These are phyloP conservation scores for Tympanuchus pallidicinctus DNA, from an alignment of 2,113 vertebrate species.

Conservation along the genomic window DNA sequence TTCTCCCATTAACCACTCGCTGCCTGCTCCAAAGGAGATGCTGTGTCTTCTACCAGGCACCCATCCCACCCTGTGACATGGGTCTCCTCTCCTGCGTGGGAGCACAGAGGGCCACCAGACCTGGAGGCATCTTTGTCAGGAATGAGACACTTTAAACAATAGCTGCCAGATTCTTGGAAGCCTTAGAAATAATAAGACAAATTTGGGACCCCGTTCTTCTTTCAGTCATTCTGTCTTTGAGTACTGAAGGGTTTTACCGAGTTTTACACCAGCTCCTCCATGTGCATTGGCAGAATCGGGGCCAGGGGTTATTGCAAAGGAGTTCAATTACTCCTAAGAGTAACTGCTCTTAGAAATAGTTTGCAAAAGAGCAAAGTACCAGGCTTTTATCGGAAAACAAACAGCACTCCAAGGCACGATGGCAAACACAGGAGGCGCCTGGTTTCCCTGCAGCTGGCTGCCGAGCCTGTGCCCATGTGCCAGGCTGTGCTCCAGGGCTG, in stretches of 20 bases:
- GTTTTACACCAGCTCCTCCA: neutral
- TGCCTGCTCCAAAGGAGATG: neutral
- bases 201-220: neutral
- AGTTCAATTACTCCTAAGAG: slow-evolving; percentile 26
- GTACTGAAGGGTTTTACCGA: neutral
- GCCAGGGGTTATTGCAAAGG: neutral
- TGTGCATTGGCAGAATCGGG: accelerated
- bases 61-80: accelerated
- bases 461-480: neutral
- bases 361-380: slow-evolving; percentile 53
- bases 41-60: neutral
- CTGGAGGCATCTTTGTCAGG: neutral
- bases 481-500: neutral
- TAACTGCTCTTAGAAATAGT: neutral
- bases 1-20: slow-evolving; percentile 4
- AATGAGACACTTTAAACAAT: neutral
- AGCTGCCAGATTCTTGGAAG: neutral
- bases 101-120: neutral
- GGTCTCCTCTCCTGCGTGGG: accelerated
- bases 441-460: neutral
- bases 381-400: slow-evolving; percentile 57
- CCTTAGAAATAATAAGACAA: neutral
- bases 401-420: neutral
- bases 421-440: neutral
- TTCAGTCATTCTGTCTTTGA: neutral